phyloP scores from a whole-genome alignment of 1,140 invertebrate species.

The Andricus grossulariae region DNA sequence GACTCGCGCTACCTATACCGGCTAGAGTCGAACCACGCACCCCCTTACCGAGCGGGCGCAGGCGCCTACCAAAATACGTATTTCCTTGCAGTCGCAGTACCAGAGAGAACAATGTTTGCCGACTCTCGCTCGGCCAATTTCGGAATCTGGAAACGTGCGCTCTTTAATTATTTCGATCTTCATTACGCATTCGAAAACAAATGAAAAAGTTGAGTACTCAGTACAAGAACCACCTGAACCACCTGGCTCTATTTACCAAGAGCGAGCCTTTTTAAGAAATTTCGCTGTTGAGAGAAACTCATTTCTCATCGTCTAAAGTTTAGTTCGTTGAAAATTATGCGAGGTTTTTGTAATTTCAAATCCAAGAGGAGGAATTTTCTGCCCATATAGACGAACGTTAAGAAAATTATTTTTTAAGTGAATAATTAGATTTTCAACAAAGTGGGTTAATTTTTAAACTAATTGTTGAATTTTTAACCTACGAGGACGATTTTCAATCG shows the following conservation, averaged over 20 bases:
- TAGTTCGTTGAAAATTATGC: no score
- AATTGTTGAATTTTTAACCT: no score
- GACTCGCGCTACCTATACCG: not conserved
- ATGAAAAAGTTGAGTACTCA: not conserved
- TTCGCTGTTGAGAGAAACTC: not conserved
- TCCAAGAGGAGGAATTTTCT: not conserved
- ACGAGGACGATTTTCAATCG: no score
- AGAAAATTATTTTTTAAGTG: no score
- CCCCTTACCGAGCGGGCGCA: not conserved
- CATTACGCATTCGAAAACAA: not conserved
- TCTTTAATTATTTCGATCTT: conserved; percentile 4
- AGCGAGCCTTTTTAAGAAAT: not conserved
- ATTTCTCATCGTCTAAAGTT: not conserved
- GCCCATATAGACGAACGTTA: no score
- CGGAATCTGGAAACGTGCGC: not conserved
- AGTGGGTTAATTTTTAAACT: no score
- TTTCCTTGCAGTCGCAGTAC: conserved; percentile 7
- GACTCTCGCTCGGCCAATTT: not conserved
- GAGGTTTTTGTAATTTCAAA: no score
- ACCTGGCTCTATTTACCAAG: not conserved
- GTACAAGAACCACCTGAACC: not conserved
- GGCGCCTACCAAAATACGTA: conserved; percentile 1
- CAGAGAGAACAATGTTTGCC: not conserved
- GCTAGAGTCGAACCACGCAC: not conserved
- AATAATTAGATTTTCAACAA: no score